Conservation (phyloP, 2,888 invertebrate species). For the Calameuta idolon region DNA sequence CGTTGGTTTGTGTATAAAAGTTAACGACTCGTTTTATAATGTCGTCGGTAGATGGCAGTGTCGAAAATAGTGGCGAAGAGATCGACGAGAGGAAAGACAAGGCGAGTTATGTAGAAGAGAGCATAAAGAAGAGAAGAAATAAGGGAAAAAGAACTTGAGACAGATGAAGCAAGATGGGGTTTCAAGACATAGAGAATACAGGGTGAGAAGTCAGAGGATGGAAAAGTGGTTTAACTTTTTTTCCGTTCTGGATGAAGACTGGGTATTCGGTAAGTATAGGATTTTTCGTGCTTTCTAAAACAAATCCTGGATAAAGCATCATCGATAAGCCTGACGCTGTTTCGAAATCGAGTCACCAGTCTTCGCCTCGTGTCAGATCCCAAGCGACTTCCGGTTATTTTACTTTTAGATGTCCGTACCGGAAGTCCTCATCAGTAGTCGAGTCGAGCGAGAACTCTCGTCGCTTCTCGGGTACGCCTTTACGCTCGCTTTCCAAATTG, state of each 20-base stretch:
- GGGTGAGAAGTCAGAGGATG: neutral
- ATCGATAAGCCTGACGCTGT: neutral
- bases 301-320: neutral
- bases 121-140: neutral
- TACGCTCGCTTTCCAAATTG: neutral
- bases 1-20: neutral
- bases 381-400: conserved; percentile 46
- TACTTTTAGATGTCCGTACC: conserved; percentile 31
- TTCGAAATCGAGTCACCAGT: neutral
- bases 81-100: neutral
- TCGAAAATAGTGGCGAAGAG: neutral
- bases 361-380: neutral
- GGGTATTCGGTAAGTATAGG: no score
- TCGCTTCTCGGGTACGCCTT: neutral
- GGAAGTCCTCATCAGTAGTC: conserved; percentile 52
- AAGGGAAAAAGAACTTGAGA: neutral
- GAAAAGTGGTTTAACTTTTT: neutral
- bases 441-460: conserved; percentile 21
- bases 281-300: neutral
- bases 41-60: conserved; percentile 2
- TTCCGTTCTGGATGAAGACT: neutral
- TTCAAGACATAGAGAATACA: neutral
- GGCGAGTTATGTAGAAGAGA: neutral
- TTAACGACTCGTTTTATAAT: conserved; percentile 20
- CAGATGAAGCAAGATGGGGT: neutral